These are phyloP conservation scores for Melanotaenia pygmaea DNA, from an alignment of 2,797 vertebrate species.

Conservation along the genomic window DNA sequence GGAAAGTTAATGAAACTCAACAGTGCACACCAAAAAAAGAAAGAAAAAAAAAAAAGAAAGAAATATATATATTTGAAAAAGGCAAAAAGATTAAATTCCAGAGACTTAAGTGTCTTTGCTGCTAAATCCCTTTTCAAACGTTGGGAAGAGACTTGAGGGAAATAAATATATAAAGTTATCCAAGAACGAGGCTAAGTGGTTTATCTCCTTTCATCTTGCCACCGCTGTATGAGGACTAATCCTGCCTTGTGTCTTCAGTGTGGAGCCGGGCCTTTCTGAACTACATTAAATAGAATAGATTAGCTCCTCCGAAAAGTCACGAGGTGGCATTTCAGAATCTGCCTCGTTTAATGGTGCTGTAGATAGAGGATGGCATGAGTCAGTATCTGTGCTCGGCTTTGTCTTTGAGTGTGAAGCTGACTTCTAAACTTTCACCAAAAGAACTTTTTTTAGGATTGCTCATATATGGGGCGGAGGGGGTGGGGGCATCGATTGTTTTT, in stretches of 20 bases:
- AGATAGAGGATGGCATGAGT: conserved; percentile 63
- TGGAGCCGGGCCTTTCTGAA: conserved; percentile 67
- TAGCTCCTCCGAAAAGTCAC: conserved; percentile 77
- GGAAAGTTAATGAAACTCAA: conserved; percentile 74
- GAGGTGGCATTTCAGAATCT: conserved; percentile 75
- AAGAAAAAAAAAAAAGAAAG: conserved; percentile 29
- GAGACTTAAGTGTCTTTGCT: conserved; percentile 76
- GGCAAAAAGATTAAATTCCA: conserved; percentile 77
- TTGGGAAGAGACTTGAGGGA: conserved; percentile 74
- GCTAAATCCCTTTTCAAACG: conserved; percentile 81
- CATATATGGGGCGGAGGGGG: conserved; percentile 37
- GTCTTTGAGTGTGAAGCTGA: conserved; percentile 54
- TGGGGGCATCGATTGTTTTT: conserved; percentile 58
- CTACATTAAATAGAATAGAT: conserved; percentile 80
- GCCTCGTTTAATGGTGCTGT: conserved; percentile 50
- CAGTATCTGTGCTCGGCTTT: conserved; percentile 47
- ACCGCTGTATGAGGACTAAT: conserved; percentile 75
- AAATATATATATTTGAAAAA: conserved; percentile 68
- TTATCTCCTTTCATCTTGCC: conserved; percentile 84
- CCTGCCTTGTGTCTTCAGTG: conserved; percentile 76
- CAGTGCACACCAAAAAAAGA: conserved; percentile 26
- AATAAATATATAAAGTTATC: conserved; percentile 85
- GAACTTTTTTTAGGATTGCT: conserved; percentile 21
- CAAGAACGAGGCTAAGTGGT: conserved; percentile 79
- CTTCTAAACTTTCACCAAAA: conserved; percentile 56